phyloP scores from a whole-genome alignment of 1,140 invertebrate species.

The Drosophila kohkoa region DNA sequence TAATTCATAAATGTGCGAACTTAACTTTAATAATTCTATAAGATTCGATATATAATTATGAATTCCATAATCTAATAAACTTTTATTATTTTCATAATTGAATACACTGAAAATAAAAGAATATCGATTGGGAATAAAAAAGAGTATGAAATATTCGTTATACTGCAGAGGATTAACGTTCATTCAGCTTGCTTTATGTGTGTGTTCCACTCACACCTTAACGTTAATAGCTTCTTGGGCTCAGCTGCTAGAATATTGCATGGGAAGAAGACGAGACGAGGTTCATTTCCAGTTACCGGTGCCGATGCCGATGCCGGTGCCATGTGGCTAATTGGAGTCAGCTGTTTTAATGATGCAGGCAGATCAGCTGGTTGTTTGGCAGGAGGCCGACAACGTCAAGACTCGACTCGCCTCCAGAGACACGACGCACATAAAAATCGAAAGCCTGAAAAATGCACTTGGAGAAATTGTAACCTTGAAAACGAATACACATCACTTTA shows the following conservation, averaged over 20 bases:
- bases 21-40: too few species aligned
- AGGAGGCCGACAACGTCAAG: constrained; percentile 28
- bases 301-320: constrained; percentile 37
- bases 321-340: constrained; percentile 81
- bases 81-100: too few species aligned
- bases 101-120: too few species aligned
- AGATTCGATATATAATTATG: too few species aligned
- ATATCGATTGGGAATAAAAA: not conserved
- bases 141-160: constrained; percentile 18
- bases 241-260: constrained; percentile 32
- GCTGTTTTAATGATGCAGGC: constrained; percentile 65
- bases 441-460: constrained; percentile 48
- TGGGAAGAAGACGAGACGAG: constrained; percentile 28
- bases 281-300: constrained; percentile 18
- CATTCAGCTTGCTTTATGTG: constrained; percentile 7
- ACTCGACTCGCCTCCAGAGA: constrained; percentile 14
- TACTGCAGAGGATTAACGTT: not conserved
- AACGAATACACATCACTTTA: not conserved
- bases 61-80: too few species aligned
- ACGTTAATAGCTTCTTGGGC: constrained; percentile 58
- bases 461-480: constrained; percentile 43
- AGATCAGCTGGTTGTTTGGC: constrained; percentile 76
- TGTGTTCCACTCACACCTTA: constrained; percentile 45
- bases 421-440: constrained; percentile 31
- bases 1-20: too few species aligned